Conservation (phyloP, 2,888 invertebrate genomes). For the Biston stratarius region DNA sequence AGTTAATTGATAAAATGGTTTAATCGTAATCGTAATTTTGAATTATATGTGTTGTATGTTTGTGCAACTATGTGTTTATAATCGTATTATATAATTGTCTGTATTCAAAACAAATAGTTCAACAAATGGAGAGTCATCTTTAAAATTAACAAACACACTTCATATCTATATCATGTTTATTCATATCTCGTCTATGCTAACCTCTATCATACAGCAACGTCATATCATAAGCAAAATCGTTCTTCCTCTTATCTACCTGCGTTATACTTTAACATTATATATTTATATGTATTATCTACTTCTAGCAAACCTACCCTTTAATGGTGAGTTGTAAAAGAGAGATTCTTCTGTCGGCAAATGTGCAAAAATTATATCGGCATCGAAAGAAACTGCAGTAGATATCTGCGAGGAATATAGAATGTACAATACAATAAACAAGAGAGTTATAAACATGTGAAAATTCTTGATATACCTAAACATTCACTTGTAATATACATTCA, state of each 20-base stretch:
- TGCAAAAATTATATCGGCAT: not conserved
- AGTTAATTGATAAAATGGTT: conserved; percentile 20
- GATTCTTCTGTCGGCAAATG: conserved; percentile 32
- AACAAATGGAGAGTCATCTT: conserved; percentile 3
- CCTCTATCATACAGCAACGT: conserved; percentile 37
- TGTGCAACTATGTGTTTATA: conserved; percentile 30
- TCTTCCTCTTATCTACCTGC: conserved; percentile 26
- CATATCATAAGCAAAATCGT: conserved; percentile 39
- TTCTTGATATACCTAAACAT: not conserved
- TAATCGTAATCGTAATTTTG: conserved; percentile 22
- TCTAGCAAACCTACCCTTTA: conserved; percentile 36
- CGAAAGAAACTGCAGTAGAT: not conserved
- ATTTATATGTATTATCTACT: conserved; percentile 31
- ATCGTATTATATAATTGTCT: conserved; percentile 11
- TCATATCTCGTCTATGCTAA: conserved; percentile 16
- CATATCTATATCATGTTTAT: conserved; percentile 17
- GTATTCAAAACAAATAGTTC: conserved; percentile 3
- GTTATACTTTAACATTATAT: conserved; percentile 37
- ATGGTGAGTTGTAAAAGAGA: conserved; percentile 43
- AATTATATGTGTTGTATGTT: conserved; percentile 33
- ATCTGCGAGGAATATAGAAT: not conserved
- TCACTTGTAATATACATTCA: not conserved
- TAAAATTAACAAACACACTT: conserved; percentile 5
- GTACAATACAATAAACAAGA: not conserved
- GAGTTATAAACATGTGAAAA: not conserved